Percentiles rank a stretch among this genome's conserved stretches.
Evolutionary conservation across 1,140 invertebrate genomes (phyloP).

Genomic region (Drosophila nebulosa): DNA sequence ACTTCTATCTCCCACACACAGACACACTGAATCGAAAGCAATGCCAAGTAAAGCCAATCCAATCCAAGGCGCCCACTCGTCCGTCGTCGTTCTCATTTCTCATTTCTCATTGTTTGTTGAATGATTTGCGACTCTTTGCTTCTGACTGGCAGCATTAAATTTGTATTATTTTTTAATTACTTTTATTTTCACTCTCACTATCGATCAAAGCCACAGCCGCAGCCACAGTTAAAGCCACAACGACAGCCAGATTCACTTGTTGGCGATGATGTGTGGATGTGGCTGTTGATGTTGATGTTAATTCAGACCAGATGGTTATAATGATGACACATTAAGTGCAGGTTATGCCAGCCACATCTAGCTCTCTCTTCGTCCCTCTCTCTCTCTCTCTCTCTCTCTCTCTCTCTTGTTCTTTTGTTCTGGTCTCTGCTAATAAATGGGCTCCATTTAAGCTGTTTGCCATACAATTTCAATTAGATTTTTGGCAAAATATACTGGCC

Average conservation of each 20-base stretch:
- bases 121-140: constrained; percentile 29
- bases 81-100: too few species aligned
- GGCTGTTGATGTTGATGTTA: background rate
- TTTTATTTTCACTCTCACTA: background rate
- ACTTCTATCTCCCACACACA: too few species aligned
- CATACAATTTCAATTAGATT: background rate
- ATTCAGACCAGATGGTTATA: constrained; percentile 6
- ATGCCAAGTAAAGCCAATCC: background rate
- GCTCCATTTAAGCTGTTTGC: background rate
- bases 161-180: constrained; percentile 41
- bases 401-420: too few species aligned
- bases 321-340: constrained; percentile 37
- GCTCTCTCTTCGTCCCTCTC: background rate
- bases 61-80: background rate
- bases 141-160: constrained; percentile 23
- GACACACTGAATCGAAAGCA: background rate
- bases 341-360: background rate
- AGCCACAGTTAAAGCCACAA: too few species aligned
- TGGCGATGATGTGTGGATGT: background rate
- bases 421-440: background rate
- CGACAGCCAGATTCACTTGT: background rate
- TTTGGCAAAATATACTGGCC: background rate
- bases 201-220: constrained; percentile 18
- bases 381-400: too few species aligned
- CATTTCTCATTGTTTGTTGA: background rate